phyloP scores from a whole-genome alignment of 1,140 invertebrate genomes.

The Drosophila dunni region DNA sequence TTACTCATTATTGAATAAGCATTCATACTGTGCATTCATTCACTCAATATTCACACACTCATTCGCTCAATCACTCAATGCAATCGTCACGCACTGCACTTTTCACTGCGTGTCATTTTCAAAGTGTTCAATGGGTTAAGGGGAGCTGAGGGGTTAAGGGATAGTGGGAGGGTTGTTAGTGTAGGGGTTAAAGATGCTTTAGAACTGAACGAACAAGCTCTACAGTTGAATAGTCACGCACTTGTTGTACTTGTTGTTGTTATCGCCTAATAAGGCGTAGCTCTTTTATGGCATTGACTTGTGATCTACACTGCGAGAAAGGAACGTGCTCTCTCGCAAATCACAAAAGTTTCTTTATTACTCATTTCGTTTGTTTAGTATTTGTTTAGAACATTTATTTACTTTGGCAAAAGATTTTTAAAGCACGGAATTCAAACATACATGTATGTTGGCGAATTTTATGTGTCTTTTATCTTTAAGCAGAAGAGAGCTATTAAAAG shows the following conservation, averaged over 20 bases:
- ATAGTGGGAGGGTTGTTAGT: no score
- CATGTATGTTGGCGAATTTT: neutral
- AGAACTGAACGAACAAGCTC: neutral
- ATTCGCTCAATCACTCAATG: constrained; percentile 5
- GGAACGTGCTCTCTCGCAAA: constrained; percentile 19
- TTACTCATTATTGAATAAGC: constrained; percentile 60
- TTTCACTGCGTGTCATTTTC: constrained; percentile 25
- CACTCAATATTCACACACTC: constrained; percentile 16
- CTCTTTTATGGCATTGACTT: constrained; percentile 44
- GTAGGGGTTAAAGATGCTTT: constrained; percentile 1
- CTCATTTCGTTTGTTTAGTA: constrained; percentile 1
- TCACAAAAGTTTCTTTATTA: constrained; percentile 10
- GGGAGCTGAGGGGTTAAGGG: neutral
- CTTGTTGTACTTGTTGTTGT: constrained; percentile 48
- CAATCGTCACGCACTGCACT: constrained; percentile 24
- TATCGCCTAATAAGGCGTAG: constrained; percentile 27
- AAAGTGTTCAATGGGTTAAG: neutral
- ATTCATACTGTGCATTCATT: constrained; percentile 39
- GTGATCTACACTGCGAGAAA: constrained; percentile 35
- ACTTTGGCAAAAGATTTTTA: neutral
- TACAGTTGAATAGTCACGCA: constrained; percentile 46
- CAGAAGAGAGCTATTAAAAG: no score
- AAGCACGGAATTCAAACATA: neutral
- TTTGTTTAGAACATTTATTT: neutral
- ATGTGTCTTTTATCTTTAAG: no score